phyloP scores from a whole-genome alignment of 2,888 invertebrate genomes.

The Stenoptilia bipunctidactyla region DNA sequence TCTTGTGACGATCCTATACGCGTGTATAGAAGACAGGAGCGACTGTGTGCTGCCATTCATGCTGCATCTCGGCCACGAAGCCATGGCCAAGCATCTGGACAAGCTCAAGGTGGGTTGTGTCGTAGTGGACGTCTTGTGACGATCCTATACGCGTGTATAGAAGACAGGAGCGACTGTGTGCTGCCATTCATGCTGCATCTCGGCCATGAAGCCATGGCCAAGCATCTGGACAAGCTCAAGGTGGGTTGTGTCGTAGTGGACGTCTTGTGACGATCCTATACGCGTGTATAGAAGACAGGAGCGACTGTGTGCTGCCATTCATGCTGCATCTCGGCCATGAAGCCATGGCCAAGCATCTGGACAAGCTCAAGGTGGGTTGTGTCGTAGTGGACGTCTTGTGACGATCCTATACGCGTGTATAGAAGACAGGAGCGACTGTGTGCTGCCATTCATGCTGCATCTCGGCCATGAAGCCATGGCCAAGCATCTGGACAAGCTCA shows the following conservation, averaged over 20 bases:
- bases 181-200: constrained; percentile 94
- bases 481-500: constrained; percentile 82
- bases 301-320: constrained; percentile 89
- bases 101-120: constrained; percentile 88
- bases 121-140: no score
- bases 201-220: constrained; percentile 84
- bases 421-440: constrained; percentile 92
- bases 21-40: constrained; percentile 90
- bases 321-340: constrained; percentile 95
- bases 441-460: constrained; percentile 94
- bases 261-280: constrained; percentile 83
- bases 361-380: constrained; percentile 87
- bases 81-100: constrained; percentile 80
- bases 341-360: constrained; percentile 79
- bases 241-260: no score
- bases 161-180: constrained; percentile 92
- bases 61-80: constrained; percentile 90
- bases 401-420: constrained; percentile 83
- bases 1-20: constrained; percentile 81
- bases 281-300: constrained; percentile 90
- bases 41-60: constrained; percentile 93
- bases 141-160: constrained; percentile 83
- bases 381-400: no score
- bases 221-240: constrained; percentile 84
- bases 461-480: constrained; percentile 86